A percentile compares a stretch with the other conserved stretches of the same genome.
These are phyloP conservation scores for Pristionchus exspectatus DNA, from an alignment of 2,888 invertebrate genomes.

Conservation along the genomic window DNA sequence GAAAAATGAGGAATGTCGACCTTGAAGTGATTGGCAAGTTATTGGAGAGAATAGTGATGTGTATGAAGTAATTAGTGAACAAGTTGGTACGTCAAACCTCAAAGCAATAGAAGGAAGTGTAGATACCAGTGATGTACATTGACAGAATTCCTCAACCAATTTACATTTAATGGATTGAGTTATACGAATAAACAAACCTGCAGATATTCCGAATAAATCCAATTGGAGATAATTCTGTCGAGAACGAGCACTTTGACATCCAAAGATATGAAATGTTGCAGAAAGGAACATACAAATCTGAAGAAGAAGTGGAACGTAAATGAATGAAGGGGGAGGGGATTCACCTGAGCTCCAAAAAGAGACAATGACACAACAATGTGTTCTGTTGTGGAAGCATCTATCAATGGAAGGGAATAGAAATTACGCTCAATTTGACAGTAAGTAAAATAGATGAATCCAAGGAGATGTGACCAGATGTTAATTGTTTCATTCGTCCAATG, in stretches of 20 bases:
- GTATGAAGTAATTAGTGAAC: slow-evolving; percentile 11
- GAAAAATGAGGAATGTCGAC: slow-evolving; percentile 14
- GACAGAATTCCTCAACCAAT: slow-evolving; percentile 84
- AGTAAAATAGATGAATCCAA: slow-evolving; percentile 85
- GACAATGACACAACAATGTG: slow-evolving; percentile 90
- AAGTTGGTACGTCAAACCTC: slow-evolving; percentile 61
- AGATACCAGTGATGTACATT: slow-evolving; percentile 95
- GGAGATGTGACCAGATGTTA: slow-evolving; percentile 96
- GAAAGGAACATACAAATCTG: slow-evolving; percentile 95
- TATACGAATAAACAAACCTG: slow-evolving; percentile 83
- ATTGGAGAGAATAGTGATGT: slow-evolving; percentile 30
- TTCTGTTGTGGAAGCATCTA: slow-evolving; percentile 87
- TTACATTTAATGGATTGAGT: background rate
- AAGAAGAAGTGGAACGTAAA: slow-evolving; percentile 46
- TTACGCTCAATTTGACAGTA: slow-evolving; percentile 89
- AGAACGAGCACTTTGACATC: slow-evolving; percentile 91
- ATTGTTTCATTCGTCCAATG: slow-evolving; percentile 98
- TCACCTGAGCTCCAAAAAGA: slow-evolving; percentile 90
- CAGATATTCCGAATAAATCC: slow-evolving; percentile 93
- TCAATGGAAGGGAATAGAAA: slow-evolving; percentile 83
- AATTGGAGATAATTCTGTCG: slow-evolving; percentile 91
- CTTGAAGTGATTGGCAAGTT: slow-evolving; percentile 36
- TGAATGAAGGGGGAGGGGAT: background rate
- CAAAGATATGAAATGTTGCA: slow-evolving; percentile 93
- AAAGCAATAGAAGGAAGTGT: slow-evolving; percentile 97